Percentiles rank a stretch among this genome's conserved stretches.
Conservation (phyloP, 35 echinoderm and acorn worm genomes). For the Antedon bifida region DNA sequence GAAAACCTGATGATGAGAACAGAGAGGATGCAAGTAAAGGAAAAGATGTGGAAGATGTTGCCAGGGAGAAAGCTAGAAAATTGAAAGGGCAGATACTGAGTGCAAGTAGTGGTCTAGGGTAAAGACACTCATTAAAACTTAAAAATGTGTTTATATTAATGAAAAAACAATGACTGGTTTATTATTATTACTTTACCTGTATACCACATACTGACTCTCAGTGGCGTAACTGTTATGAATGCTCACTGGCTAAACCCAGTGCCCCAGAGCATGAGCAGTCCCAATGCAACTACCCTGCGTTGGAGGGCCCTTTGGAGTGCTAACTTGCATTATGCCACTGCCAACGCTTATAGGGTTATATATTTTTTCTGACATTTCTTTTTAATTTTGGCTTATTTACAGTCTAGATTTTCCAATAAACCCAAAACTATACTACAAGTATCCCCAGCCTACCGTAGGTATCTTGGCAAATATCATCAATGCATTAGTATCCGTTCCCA, state of each 20-base stretch:
- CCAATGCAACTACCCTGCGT: no score
- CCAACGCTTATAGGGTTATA: no score
- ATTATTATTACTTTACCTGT: no score
- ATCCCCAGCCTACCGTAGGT: slow-evolving; percentile 54
- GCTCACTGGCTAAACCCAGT: no score
- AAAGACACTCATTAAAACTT: background rate
- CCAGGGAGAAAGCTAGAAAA: slow-evolving; percentile 7
- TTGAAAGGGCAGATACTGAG: slow-evolving; percentile 2
- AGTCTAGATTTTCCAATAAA: slow-evolving; percentile 57
- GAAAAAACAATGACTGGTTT: no score
- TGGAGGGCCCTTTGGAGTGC: no score
- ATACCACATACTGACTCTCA: no score
- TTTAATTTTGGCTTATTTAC: background rate
- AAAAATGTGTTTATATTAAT: no score
- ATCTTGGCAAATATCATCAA: slow-evolving; percentile 84
- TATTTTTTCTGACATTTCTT: no score
- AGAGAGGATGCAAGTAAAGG: slow-evolving; percentile 1
- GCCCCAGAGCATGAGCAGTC: no score
- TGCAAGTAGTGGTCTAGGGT: slow-evolving; percentile 21
- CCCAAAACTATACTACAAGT: slow-evolving; percentile 59
- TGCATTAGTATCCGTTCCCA: slow-evolving; percentile 49
- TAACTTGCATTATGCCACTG: no score
- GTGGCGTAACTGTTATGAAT: no score
- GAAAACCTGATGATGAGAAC: background rate
- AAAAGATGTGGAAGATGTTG: background rate